A percentile compares a stretch with the other conserved stretches of the same genome.
phyloP scores from a whole-genome alignment of 2,797 vertebrate species.

The Crax fasciolata region DNA sequence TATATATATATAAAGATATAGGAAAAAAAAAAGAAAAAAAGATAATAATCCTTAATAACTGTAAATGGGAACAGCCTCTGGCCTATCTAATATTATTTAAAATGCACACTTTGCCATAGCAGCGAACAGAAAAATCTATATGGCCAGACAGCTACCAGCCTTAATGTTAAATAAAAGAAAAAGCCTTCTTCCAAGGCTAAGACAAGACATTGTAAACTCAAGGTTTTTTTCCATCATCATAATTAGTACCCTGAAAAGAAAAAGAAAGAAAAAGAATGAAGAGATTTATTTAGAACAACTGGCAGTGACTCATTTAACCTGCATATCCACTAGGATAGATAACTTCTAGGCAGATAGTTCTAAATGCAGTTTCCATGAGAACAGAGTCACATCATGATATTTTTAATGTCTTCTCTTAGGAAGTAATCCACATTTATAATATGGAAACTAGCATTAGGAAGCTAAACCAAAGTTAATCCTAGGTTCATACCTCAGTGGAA shows the following conservation, averaged over 20 bases:
- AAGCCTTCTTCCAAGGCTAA: slow-evolving; percentile 65
- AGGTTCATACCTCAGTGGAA: background rate
- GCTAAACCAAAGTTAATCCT: slow-evolving; percentile 17
- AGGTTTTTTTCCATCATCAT: slow-evolving; percentile 54
- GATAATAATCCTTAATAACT: background rate
- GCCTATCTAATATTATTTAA: background rate
- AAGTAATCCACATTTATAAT: slow-evolving; percentile 73
- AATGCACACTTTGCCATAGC: background rate
- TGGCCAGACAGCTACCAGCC: background rate
- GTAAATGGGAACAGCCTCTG: background rate
- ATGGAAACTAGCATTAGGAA: slow-evolving; percentile 46
- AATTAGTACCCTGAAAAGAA: slow-evolving; percentile 73
- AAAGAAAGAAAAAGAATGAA: slow-evolving; percentile 61
- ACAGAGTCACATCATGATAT: slow-evolving; percentile 59
- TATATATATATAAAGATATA: background rate
- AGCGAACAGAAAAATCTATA: background rate
- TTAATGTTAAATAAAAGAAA: background rate
- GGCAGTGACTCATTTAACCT: slow-evolving; percentile 76
- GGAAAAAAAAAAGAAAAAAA: background rate
- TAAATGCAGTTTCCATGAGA: slow-evolving; percentile 73
- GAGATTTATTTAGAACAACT: slow-evolving; percentile 72
- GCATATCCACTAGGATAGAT: slow-evolving; percentile 57
- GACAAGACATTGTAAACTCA: slow-evolving; percentile 72
- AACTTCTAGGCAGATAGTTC: slow-evolving; percentile 62
- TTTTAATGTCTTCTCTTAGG: slow-evolving; percentile 69